A percentile compares a stretch with the other conserved stretches of the same genome.
These are phyloP conservation scores for Bilobella aurantiaca DNA, from an alignment of 1,140 invertebrate genomes.

Conservation along the genomic window DNA sequence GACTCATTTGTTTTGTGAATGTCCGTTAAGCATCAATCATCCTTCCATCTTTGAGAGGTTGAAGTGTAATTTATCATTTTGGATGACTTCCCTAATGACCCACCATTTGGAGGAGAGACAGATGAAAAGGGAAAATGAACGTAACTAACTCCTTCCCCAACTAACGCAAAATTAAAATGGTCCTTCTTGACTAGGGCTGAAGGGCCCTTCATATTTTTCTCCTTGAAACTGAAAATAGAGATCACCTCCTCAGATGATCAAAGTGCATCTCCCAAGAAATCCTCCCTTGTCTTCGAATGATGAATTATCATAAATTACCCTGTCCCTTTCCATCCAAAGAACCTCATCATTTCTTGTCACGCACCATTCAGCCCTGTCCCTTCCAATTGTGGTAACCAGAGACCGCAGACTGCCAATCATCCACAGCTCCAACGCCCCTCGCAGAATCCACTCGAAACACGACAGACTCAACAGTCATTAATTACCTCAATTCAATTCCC, in stretches of 20 bases:
- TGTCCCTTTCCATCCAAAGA: background rate
- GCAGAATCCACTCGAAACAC: background rate
- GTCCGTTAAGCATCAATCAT: too few relatives aligned
- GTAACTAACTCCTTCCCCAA: background rate
- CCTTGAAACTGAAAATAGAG: background rate
- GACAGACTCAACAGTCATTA: too few relatives aligned
- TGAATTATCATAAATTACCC: background rate
- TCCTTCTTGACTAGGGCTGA: background rate
- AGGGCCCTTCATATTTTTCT: background rate
- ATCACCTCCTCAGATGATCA: background rate
- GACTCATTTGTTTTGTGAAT: too few relatives aligned
- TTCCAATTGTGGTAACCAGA: background rate
- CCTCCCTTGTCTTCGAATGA: conserved; percentile 4
- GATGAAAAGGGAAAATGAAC: background rate
- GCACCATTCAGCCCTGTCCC: background rate
- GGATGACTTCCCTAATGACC: conserved; percentile 18
- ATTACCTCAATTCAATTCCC: too few relatives aligned
- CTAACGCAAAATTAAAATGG: too few relatives aligned
- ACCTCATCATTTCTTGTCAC: conserved; percentile 6
- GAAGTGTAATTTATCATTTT: conserved; percentile 26
- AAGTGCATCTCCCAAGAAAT: background rate
- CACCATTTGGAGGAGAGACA: conserved; percentile 11
- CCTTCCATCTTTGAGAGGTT: too few relatives aligned
- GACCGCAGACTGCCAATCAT: too few relatives aligned
- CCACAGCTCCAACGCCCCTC: background rate